phyloP scores from a whole-genome alignment of 2,113 vertebrate species.

The Chiloscyllium plagiosum region DNA sequence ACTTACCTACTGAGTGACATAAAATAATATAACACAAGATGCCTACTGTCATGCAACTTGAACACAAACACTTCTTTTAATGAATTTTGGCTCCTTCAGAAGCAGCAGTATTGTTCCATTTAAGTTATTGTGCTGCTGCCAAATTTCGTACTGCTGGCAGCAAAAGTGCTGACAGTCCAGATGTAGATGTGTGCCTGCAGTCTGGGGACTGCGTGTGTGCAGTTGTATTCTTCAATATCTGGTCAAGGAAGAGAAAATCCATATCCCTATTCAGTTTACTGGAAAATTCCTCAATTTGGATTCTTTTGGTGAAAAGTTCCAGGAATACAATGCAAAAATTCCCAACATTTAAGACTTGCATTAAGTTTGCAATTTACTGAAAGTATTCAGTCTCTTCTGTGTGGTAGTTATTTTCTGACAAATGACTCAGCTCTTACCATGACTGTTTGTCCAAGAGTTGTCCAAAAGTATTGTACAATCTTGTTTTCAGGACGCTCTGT shows the following conservation, averaged over 20 bases:
- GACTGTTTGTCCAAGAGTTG: background rate
- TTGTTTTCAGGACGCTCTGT: background rate
- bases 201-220: background rate
- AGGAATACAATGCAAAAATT: background rate
- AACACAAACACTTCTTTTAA: background rate
- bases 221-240: background rate
- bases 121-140: background rate
- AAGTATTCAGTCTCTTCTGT: background rate
- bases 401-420: background rate
- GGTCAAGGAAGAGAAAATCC: background rate
- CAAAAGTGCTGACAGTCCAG: background rate
- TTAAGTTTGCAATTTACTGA: background rate
- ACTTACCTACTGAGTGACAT: background rate
- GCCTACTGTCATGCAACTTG: background rate
- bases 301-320: background rate
- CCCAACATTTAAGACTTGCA: background rate
- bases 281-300: constrained; percentile 17
- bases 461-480: background rate
- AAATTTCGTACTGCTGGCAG: background rate
- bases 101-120: background rate
- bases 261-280: background rate
- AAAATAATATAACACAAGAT: background rate
- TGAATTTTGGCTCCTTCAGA: background rate
- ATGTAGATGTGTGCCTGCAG: background rate
- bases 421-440: background rate